Percentiles rank a stretch among this genome's conserved stretches.
Evolutionary conservation across 2,113 vertebrate genomes (phyloP).

Genomic region (Pimephales promelas): DNA sequence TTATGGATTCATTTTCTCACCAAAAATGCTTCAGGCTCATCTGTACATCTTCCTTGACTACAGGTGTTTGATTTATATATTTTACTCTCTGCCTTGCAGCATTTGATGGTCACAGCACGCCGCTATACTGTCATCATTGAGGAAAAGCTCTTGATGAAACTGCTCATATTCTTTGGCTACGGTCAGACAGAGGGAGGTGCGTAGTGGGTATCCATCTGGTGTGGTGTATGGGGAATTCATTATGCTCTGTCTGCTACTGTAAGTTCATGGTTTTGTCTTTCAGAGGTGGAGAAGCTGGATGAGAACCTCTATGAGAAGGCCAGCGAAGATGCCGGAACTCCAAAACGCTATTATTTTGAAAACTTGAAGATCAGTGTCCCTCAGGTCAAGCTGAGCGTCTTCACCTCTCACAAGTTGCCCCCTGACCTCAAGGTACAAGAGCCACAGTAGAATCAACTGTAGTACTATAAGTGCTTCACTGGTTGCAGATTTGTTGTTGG

Average conservation of each 20-base stretch:
- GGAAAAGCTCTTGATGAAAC: slow-evolving; percentile 93
- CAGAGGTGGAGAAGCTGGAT: slow-evolving; percentile 92
- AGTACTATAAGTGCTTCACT: background rate
- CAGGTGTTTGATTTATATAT: background rate
- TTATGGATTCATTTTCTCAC: background rate
- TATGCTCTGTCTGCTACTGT: background rate
- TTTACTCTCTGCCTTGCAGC: slow-evolving; percentile 70
- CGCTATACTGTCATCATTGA: slow-evolving; percentile 94
- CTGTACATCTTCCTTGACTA: background rate
- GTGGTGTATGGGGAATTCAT: background rate
- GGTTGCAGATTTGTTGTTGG: background rate
- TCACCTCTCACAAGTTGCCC: slow-evolving; percentile 94
- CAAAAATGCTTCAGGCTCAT: background rate
- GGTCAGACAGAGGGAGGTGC: slow-evolving; percentile 87
- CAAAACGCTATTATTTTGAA: slow-evolving; percentile 93
- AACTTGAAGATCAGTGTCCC: slow-evolving; percentile 97
- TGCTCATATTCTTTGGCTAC: slow-evolving; percentile 92
- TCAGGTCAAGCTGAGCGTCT: slow-evolving; percentile 93
- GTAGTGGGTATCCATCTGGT: background rate
- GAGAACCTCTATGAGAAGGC: slow-evolving; percentile 90
- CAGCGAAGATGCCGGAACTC: slow-evolving; percentile 75
- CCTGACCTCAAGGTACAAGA: slow-evolving; percentile 89
- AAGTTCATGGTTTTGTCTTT: slow-evolving; percentile 20
- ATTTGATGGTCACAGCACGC: slow-evolving; percentile 91
- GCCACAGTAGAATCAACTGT: background rate